Evolutionary conservation across 2,797 vertebrate genomes (phyloP).

Genomic region (Anabas testudineus): DNA sequence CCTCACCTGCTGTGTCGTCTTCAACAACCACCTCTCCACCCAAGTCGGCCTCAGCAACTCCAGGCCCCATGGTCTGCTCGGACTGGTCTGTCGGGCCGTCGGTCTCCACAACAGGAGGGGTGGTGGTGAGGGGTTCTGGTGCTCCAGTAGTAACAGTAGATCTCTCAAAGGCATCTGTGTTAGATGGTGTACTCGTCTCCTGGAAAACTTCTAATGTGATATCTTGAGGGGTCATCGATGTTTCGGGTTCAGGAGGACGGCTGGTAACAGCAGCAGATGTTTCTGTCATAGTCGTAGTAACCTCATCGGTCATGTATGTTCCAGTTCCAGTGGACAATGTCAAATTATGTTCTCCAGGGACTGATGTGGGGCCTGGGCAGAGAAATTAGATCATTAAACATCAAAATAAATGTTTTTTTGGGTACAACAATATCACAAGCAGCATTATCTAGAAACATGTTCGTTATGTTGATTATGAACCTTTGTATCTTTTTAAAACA

Average conservation of each 20-base stretch:
- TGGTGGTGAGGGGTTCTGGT: not conserved
- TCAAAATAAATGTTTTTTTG: too few species aligned
- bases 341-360: not conserved
- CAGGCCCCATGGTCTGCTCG: not conserved
- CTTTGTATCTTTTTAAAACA: not conserved
- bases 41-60: fast-evolving
- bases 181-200: not conserved
- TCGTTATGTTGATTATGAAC: too few species aligned
- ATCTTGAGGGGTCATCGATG: not conserved
- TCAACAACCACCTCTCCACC: slow-evolving; percentile 10
- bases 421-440: too few species aligned
- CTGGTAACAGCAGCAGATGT: not conserved
- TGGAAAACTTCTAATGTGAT: not conserved
- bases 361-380: slow-evolving; percentile 70
- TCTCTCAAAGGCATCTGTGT: not conserved
- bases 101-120: not conserved
- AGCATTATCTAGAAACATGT: too few species aligned
- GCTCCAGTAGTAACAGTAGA: not conserved
- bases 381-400: slow-evolving; percentile 8
- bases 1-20: slow-evolving; percentile 52
- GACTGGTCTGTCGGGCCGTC: not conserved
- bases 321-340: fast-evolving
- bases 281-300: fast-evolving
- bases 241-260: not conserved
- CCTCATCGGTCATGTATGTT: fast-evolving